Conservation (phyloP, 2,888 invertebrate genomes). For the Ichneumoninae sp. region DNA sequence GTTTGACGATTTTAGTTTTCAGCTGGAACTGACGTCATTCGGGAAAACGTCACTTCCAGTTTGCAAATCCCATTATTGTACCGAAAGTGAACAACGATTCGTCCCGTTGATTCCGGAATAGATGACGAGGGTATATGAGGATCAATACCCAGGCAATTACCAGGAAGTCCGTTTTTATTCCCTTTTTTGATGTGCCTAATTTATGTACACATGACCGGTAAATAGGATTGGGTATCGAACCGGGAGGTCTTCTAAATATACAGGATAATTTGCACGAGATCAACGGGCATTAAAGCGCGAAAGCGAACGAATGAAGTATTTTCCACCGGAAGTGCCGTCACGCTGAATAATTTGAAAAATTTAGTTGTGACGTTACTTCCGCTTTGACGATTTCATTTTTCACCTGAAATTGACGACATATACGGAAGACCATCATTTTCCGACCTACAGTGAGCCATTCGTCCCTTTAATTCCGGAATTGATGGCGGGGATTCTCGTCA, state of each 20-base stretch:
- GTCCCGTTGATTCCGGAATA: not conserved
- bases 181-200: not conserved
- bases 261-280: constrained; percentile 3
- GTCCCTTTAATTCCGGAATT: not conserved
- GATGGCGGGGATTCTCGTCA: not conserved
- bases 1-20: not conserved
- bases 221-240: not conserved
- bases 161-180: not conserved
- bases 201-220: not conserved
- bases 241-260: not conserved
- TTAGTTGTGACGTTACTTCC: too few relatives aligned
- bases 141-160: not conserved
- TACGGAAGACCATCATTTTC: too few relatives aligned
- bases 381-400: too few relatives aligned
- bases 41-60: too few relatives aligned
- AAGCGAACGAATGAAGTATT: constrained; percentile 1
- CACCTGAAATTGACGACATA: too few relatives aligned
- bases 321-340: too few relatives aligned
- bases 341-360: too few relatives aligned
- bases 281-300: not conserved
- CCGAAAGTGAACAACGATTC: not conserved
- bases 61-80: too few relatives aligned
- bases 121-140: not conserved
- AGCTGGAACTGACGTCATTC: too few relatives aligned
- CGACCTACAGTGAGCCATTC: not conserved